Base-by-base conservation (phyloP, 2,888 invertebrate species). In the Chymomyza caudatula region DNA sequence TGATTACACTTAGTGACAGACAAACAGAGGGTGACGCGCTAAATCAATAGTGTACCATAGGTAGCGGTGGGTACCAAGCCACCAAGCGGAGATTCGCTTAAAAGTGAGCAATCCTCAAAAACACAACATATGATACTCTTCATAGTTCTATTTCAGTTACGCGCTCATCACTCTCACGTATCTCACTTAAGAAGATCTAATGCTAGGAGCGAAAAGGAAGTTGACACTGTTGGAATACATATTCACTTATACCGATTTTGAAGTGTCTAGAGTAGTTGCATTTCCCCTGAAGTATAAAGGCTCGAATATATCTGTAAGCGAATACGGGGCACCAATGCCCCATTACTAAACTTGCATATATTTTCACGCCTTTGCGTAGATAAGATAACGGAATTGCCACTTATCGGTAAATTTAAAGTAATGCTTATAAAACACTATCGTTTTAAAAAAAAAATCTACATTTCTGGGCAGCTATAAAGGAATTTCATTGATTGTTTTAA, bases 381-480 rank as follows among this genome's bases (percentile, higher is more conserved):
- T 44, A 60, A 62, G 49, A 42, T 52, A 52, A 42, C 23, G 17
- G 11, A 52, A 52, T 52, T 1, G 4, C 6, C 0, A 17, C 20
- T 43, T 56, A 68, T 63, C 42, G 63, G 65, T 77, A 61, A 65
- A 37, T 49, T 6, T 13, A 43, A 15, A 13, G 11, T 8, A 8
- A 11, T 65, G 4, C 29, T 29, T 29, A 44, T 2, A 5, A 17
- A 47, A 8, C 25, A 42, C 42, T 6, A 13, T 8, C 20, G 49
- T 15, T 17, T 47, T 8, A 49, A 49, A 19, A 19, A 0, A 49
- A 49, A 19, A 4, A n/a, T 49, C 6, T 8, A 8, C 19, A n/a
- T 51, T 52, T 5, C 20, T 25, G 23, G 22, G n/a, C 4, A 51
- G 6, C 52, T 13, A 52, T 4, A 37, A 37, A 29, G 3, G 29